Evolutionary conservation across 2,113 vertebrate genomes (phyloP), one percentile per base, ranked within the genome.

Genomic region (Carettochelys insculpta): DNA sequence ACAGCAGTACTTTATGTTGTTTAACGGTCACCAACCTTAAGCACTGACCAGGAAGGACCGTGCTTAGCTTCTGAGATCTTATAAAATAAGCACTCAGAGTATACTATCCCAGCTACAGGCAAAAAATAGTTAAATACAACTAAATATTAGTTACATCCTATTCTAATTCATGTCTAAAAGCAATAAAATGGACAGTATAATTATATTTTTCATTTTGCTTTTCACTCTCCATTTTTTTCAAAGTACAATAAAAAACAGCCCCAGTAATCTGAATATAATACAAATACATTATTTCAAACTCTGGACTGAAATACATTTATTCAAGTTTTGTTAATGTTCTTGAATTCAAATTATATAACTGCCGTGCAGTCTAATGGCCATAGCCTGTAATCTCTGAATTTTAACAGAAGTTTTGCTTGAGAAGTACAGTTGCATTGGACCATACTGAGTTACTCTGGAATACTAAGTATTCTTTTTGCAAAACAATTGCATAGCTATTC

Each of bases 1-100:
- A 95, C 94, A 95, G 96, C 88, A 93, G 77, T 50, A 96, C 93
- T 91, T 95, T 93, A 95, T 54, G 93, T 75, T 96, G 91, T 96
- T 86, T 93, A 95, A 65, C 95, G 87, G 90, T 87, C 95, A 97
- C 90, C 2, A 90, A 94, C 93, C 90, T 90, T 91, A 95, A 95
- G 92, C 78, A 93, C 65, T 96, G 93, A 96, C 47, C 95, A 96
- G 73, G 88, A 88, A 96, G 95, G 95, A 92, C 94, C 82, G 96
- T 96, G 96, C 51, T 96, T 83, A 96, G 87, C 93, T 95, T 94
- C 95, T 96, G 81, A 92, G 83, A 77, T 89, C 71, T 90, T 92
- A 96, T 77, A 92, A 96, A 92, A 95, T 87, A 96, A 96, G 94
- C 96, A 94, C 91, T 76, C 95, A 93, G 51, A 95, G 93, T 92